These are phyloP conservation scores for Paedocypris micromegethes DNA, from an alignment of 2,797 vertebrate genomes.

Conservation along the genomic window DNA sequence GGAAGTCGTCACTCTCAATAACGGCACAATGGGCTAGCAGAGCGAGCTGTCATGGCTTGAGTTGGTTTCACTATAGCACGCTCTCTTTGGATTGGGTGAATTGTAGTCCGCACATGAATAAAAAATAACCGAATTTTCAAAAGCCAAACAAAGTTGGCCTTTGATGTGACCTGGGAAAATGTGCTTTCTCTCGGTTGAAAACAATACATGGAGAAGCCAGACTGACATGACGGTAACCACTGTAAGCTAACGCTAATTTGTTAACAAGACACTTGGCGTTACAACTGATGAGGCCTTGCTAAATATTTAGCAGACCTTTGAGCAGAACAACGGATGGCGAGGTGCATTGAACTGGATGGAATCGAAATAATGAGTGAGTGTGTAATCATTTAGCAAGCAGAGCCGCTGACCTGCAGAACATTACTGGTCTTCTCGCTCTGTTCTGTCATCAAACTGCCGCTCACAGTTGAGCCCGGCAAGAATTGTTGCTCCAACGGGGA, in stretches of 20 bases:
- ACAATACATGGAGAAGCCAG: background rate
- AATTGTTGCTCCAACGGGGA: slow-evolving; percentile 42
- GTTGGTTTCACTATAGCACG: slow-evolving; percentile 2
- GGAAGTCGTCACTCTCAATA: slow-evolving; percentile 65
- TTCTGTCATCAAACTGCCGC: slow-evolving; percentile 42
- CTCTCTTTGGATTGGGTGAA: background rate
- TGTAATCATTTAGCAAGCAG: slow-evolving; percentile 40
- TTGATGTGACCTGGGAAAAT: background rate
- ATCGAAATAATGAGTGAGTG: slow-evolving; percentile 37
- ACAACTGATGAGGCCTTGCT: slow-evolving; percentile 8
- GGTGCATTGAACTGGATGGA: slow-evolving; percentile 16
- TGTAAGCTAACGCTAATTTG: slow-evolving; percentile 8
- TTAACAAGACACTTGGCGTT: slow-evolving; percentile 24
- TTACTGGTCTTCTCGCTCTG: slow-evolving; percentile 30
- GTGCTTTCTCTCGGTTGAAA: background rate
- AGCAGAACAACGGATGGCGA: slow-evolving; percentile 16
- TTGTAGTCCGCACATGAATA: background rate
- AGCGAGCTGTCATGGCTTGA: slow-evolving; percentile 41
- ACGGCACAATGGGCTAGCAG: slow-evolving; percentile 35
- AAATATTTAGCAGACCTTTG: slow-evolving; percentile 29
- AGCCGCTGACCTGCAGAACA: slow-evolving; percentile 34
- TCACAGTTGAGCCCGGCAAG: slow-evolving; percentile 34
- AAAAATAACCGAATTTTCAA: background rate
- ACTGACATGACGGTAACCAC: background rate
- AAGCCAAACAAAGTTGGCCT: background rate